A percentile compares a stretch with the other conserved stretches of the same genome.
Evolutionary conservation across 2,113 vertebrate genomes (phyloP).

Genomic region (Phycodurus eques): DNA sequence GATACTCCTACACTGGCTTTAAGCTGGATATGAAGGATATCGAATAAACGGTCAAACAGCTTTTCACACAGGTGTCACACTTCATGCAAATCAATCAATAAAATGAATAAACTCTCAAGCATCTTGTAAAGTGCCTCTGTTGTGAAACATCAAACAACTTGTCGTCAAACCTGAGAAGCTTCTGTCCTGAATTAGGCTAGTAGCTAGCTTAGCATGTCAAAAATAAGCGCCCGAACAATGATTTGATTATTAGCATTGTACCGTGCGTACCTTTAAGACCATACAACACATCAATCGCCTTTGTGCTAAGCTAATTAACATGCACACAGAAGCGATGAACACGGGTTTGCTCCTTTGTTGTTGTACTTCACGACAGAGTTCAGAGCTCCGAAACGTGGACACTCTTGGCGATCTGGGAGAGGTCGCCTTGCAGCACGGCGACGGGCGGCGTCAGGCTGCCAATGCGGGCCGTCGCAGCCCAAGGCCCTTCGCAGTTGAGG

Average conservation of each 20-base stretch:
- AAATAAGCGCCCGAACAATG: not conserved
- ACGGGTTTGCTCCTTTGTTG: not conserved
- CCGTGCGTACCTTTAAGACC: not conserved
- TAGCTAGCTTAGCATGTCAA: not conserved
- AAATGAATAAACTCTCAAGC: not conserved
- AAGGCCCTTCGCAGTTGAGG: slow-evolving; percentile 88
- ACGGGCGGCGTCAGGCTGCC: slow-evolving; percentile 83
- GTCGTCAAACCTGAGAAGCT: not conserved
- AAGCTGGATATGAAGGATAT: not conserved
- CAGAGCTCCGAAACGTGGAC: slow-evolving; percentile 94
- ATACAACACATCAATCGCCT: not conserved
- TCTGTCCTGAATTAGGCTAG: not conserved
- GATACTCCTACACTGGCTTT: not conserved
- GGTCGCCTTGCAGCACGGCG: slow-evolving; percentile 77
- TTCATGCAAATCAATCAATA: not conserved
- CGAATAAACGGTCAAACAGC: not conserved
- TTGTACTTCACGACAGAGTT: slow-evolving; percentile 31
- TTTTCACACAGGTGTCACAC: not conserved
- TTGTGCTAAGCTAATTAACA: not conserved
- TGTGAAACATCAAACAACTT: not conserved
- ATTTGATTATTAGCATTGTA: not conserved
- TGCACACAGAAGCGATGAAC: not conserved
- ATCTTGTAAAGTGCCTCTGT: not conserved
- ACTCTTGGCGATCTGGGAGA: slow-evolving; percentile 72
- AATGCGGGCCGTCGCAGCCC: slow-evolving; percentile 84